A percentile compares a stretch with the other conserved stretches of the same genome.
Conservation (phyloP, 2,888 invertebrate species). For the Eledona agricola region DNA sequence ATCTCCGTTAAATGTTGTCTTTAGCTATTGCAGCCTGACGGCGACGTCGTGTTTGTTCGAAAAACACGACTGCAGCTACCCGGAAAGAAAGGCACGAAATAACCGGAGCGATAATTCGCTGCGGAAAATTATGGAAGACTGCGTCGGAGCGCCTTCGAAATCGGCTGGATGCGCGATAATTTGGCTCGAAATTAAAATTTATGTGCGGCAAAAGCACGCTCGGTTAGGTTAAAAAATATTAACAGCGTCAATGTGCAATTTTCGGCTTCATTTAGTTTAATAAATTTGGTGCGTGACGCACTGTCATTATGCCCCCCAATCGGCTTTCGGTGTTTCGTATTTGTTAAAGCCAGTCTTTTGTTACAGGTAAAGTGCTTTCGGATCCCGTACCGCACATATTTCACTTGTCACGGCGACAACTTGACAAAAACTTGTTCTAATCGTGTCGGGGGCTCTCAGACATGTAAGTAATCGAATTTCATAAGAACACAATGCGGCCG, state of each 20-base stretch:
- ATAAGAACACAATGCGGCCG: constrained; percentile 2
- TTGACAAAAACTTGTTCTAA: constrained; percentile 18
- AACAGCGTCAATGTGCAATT: too few species aligned
- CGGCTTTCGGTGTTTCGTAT: constrained; percentile 5
- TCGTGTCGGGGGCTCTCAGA: constrained; percentile 11
- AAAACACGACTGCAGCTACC: constrained; percentile 21
- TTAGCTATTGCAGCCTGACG: constrained; percentile 21
- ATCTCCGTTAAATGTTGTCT: constrained; percentile 9
- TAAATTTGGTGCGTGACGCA: too few species aligned
- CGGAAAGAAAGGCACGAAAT: constrained; percentile 26
- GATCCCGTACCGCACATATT: constrained; percentile 16
- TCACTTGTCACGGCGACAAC: constrained; percentile 19
- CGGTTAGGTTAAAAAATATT: too few species aligned
- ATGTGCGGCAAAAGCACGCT: constrained; percentile 8
- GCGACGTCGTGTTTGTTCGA: constrained; percentile 4
- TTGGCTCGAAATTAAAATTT: constrained; percentile 20
- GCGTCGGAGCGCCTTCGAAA: constrained; percentile 10
- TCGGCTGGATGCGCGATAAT: constrained; percentile 20
- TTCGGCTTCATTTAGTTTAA: too few species aligned
- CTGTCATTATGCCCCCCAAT: too few species aligned
- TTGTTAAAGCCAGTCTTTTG: constrained; percentile 12
- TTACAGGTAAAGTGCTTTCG: constrained; percentile 21
- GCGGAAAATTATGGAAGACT: constrained; percentile 17
- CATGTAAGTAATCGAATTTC: constrained; percentile 16
- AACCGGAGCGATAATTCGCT: constrained; percentile 22